phyloP scores from a whole-genome alignment of 2,888 invertebrate genomes.

The Blastobasis lacticolella region DNA sequence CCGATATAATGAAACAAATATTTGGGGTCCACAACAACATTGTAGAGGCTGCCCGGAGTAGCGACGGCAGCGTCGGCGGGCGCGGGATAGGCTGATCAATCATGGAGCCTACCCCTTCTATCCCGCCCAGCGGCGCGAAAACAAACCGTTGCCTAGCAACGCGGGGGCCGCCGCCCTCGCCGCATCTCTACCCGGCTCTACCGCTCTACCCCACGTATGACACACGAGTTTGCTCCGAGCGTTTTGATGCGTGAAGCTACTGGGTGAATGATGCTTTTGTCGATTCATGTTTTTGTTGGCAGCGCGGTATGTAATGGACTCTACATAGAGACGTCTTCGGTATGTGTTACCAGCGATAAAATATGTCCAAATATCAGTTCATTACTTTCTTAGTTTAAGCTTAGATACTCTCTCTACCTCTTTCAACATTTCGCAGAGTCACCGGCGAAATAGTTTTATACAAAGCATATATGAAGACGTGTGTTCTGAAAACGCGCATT shows the following conservation, averaged over 20 bases:
- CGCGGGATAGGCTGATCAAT: constrained; percentile 71
- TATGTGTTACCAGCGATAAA: too few relatives aligned
- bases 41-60: neutral
- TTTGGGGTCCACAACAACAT: too few relatives aligned
- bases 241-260: constrained; percentile 14
- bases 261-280: neutral
- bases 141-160: constrained; percentile 70
- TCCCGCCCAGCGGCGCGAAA: constrained; percentile 68
- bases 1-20: too few relatives aligned
- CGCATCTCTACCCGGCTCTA: constrained; percentile 36
- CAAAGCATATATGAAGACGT: too few relatives aligned
- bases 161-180: constrained; percentile 35
- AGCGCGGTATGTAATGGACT: constrained; percentile 3
- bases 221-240: constrained; percentile 28
- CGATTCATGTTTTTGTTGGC: neutral
- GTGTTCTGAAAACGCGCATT: too few relatives aligned
- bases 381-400: too few relatives aligned
- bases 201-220: constrained; percentile 54
- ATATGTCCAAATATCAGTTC: too few relatives aligned
- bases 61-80: constrained; percentile 1
- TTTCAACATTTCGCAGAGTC: too few relatives aligned
- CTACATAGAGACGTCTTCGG: too few relatives aligned
- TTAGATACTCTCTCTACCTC: too few relatives aligned
- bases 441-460: too few relatives aligned
- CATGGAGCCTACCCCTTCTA: constrained; percentile 72